Evolutionary conservation across 2,797 vertebrate genomes (phyloP).

Genomic region (Xerus rutilus): DNA sequence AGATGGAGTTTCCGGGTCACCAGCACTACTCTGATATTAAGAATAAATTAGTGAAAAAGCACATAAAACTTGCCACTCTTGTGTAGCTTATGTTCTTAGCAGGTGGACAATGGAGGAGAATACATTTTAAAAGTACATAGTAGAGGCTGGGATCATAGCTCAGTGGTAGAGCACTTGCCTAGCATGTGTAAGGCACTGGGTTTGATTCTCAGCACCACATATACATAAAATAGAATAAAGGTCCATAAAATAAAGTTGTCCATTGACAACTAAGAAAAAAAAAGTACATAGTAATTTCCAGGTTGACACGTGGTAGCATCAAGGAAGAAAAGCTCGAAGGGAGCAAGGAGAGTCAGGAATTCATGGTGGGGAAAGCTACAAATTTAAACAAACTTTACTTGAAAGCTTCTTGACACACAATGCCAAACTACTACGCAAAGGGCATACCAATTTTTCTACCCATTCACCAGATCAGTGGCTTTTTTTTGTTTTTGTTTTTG

Average conservation of each 20-base stretch:
- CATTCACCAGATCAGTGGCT: background rate
- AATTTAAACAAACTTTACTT: background rate
- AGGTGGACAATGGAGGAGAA: background rate
- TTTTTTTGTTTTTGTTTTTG: background rate
- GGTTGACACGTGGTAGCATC: background rate
- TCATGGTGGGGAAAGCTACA: background rate
- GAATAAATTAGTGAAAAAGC: background rate
- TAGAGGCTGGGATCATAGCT: too few relatives aligned
- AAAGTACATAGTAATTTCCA: background rate
- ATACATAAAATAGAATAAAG: too few relatives aligned
- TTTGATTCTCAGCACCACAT: too few relatives aligned
- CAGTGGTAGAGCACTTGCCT: too few relatives aligned
- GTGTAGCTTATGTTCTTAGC: background rate
- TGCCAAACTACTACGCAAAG: background rate
- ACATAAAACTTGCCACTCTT: background rate
- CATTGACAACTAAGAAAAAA: background rate
- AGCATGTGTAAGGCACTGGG: too few relatives aligned
- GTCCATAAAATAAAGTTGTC: too few relatives aligned
- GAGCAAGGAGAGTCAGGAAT: background rate
- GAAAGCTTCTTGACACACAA: background rate
- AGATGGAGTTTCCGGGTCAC: slow-evolving; percentile 14
- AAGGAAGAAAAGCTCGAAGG: background rate
- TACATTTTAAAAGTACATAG: background rate
- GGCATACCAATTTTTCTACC: background rate
- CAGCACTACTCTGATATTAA: background rate